Percentiles rank a stretch among this genome's conserved stretches.
Conservation (phyloP, 2,113 vertebrate genomes). For the Maccullochella peelii region DNA sequence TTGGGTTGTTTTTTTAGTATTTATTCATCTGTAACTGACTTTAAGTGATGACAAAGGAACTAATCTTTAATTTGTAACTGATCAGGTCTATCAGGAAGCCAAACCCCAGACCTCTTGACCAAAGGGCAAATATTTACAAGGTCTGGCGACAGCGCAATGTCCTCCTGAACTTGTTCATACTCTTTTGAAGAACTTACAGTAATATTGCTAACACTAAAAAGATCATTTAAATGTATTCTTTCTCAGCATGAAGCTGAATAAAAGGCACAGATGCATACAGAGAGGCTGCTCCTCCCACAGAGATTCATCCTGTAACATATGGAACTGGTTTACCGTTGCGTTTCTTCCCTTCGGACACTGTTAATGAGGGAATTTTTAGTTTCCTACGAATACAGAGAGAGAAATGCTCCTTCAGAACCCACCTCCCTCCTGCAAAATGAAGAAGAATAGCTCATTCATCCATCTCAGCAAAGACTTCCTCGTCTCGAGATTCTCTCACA, state of each 20-base stretch:
- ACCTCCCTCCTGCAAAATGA: constrained; percentile 2
- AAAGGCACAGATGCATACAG: constrained; percentile 52
- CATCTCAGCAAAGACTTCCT: constrained; percentile 24
- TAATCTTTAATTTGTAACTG: background rate
- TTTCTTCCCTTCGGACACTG: constrained; percentile 67
- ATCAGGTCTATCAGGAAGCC: background rate
- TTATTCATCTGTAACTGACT: background rate
- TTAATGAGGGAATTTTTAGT: constrained; percentile 70
- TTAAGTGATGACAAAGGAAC: background rate
- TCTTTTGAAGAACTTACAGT: background rate
- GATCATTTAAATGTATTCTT: background rate
- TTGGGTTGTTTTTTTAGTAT: background rate
- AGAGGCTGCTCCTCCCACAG: constrained; percentile 45
- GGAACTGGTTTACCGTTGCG: constrained; percentile 60
- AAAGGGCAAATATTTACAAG: background rate
- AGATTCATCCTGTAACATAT: constrained; percentile 72
- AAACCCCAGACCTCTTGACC: background rate
- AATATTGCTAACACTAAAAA: background rate
- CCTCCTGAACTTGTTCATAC: background rate
- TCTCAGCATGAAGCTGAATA: background rate
- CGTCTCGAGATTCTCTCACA: constrained; percentile 24
- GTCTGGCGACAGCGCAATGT: background rate
- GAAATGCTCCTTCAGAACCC: background rate
- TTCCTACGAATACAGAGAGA: constrained; percentile 36
- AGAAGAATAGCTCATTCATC: constrained; percentile 28